A percentile compares a stretch with the other conserved stretches of the same genome.
phyloP scores from a whole-genome alignment of 1,140 invertebrate genomes.

The Penaeus chinensis region DNA sequence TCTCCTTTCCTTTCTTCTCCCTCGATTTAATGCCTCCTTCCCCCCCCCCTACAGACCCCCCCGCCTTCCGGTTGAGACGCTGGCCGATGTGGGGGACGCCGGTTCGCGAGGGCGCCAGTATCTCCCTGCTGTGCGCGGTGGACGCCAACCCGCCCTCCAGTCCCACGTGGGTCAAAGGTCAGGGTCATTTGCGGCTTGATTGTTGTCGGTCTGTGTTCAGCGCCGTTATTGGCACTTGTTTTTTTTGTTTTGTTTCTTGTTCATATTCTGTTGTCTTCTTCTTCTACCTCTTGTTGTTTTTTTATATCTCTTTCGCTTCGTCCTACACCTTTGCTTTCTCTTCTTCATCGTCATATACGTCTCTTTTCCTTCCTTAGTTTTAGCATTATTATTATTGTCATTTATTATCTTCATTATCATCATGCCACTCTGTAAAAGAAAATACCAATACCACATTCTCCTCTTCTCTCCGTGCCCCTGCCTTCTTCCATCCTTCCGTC shows the following conservation, averaged over 20 bases:
- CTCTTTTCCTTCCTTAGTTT: too few relatives aligned
- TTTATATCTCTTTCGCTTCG: too few relatives aligned
- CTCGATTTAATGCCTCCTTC: neutral
- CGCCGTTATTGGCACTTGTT: neutral
- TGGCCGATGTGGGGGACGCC: slow-evolving; percentile 89
- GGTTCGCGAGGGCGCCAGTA: slow-evolving; percentile 83
- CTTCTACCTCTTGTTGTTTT: neutral
- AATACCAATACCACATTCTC: too few relatives aligned
- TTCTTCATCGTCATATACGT: too few relatives aligned
- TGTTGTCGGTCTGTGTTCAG: neutral
- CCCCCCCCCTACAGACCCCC: slow-evolving; percentile 76
- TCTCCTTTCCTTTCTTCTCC: neutral
- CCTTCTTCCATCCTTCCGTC: too few relatives aligned
- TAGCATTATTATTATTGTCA: too few relatives aligned
- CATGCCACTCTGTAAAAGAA: too few relatives aligned
- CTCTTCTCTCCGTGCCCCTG: too few relatives aligned
- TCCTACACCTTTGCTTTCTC: too few relatives aligned
- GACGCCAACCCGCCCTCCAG: slow-evolving; percentile 89
- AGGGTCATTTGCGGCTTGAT: slow-evolving; percentile 64
- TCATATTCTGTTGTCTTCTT: neutral
- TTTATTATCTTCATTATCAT: too few relatives aligned
- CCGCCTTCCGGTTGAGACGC: slow-evolving; percentile 89
- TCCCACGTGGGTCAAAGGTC: slow-evolving; percentile 85
- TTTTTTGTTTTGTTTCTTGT: neutral
- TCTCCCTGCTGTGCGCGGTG: slow-evolving; percentile 88